Conservation (phyloP, 2,797 vertebrate genomes). For the Apogon hyalosoma region DNA sequence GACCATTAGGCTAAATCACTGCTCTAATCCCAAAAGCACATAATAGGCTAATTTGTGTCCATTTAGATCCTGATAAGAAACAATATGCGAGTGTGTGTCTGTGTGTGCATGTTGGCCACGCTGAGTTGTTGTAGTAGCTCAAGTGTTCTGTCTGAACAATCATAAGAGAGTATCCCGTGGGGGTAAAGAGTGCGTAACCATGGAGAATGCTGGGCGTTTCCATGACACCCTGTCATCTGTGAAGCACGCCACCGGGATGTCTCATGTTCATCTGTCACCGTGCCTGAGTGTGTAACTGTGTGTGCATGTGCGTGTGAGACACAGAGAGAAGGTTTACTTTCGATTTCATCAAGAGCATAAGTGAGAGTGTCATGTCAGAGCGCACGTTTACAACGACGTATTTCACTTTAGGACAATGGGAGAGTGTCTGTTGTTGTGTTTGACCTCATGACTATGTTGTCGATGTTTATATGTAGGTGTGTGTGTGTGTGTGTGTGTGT, state of each 20-base stretch:
- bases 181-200: slow-evolving; percentile 79
- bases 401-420: slow-evolving; percentile 17
- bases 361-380: slow-evolving; percentile 13
- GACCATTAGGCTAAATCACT: slow-evolving; percentile 66
- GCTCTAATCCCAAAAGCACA: slow-evolving; percentile 72
- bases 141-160: slow-evolving; percentile 73
- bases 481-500: slow-evolving; percentile 14
- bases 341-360: slow-evolving; percentile 27
- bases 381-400: slow-evolving; percentile 24
- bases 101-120: slow-evolving; percentile 50
- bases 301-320: slow-evolving; percentile 24
- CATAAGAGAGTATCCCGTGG: slow-evolving; percentile 68
- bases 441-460: slow-evolving; percentile 34
- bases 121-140: slow-evolving; percentile 58
- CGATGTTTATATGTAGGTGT: slow-evolving; percentile 48
- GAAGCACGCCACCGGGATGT: slow-evolving; percentile 64
- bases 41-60: slow-evolving; percentile 75
- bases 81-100: slow-evolving; percentile 28
- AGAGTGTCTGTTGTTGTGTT: slow-evolving; percentile 11
- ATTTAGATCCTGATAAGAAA: slow-evolving; percentile 74
- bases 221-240: slow-evolving; percentile 79
- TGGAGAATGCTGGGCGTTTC: slow-evolving; percentile 78
- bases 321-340: slow-evolving; percentile 35
- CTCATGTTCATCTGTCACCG: slow-evolving; percentile 73
- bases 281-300: slow-evolving; percentile 3